A percentile compares a stretch with the other conserved stretches of the same genome.
phyloP scores from a whole-genome alignment of 2,113 vertebrate genomes.

The Mungos mungo region DNA sequence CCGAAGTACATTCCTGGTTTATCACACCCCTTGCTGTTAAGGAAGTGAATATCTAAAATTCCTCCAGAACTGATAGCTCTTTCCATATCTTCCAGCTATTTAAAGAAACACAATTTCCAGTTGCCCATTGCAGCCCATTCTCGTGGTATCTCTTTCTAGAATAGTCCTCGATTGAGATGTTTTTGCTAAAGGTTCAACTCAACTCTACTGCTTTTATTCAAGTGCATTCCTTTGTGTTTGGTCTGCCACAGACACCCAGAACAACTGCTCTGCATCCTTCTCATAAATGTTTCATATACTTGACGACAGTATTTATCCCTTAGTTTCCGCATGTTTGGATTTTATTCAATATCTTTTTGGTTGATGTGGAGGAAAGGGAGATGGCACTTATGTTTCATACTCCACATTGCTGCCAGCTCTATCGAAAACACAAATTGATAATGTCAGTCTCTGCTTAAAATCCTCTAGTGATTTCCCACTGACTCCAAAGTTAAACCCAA shows the following conservation, averaged over 20 bases:
- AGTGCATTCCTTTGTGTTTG: slow-evolving; percentile 71
- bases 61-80: neutral
- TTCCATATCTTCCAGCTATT: neutral
- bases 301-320: slow-evolving; percentile 79
- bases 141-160: neutral
- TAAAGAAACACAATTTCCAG: neutral
- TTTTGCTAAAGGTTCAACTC: slow-evolving; percentile 47
- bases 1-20: neutral
- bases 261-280: slow-evolving; percentile 76
- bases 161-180: slow-evolving; percentile 23
- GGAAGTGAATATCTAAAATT: slow-evolving; percentile 10
- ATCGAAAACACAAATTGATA: slow-evolving; percentile 77
- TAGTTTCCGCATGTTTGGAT: slow-evolving; percentile 75
- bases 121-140: neutral
- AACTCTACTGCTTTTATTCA: slow-evolving; percentile 35
- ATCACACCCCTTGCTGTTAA: neutral
- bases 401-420: slow-evolving; percentile 70
- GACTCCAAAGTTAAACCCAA: slow-evolving; percentile 30
- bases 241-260: slow-evolving; percentile 73
- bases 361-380: slow-evolving; percentile 73
- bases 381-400: slow-evolving; percentile 74
- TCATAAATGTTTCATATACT: slow-evolving; percentile 81
- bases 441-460: slow-evolving; percentile 70
- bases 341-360: slow-evolving; percentile 76
- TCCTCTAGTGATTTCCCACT: slow-evolving; percentile 60